Base-by-base conservation (phyloP, 2,113 vertebrate species). In the Proterorhinus semilunaris region DNA sequence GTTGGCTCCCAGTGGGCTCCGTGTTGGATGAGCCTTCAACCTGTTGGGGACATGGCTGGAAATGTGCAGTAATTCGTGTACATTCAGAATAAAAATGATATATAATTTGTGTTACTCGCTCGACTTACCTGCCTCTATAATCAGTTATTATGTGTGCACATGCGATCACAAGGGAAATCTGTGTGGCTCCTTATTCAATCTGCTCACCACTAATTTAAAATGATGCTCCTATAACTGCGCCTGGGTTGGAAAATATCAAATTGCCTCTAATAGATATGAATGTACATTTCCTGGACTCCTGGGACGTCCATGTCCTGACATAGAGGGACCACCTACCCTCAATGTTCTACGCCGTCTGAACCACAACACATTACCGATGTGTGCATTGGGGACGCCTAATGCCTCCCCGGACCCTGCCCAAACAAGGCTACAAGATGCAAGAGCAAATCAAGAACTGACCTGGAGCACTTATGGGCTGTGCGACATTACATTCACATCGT, bases 361-460 rank as follows among this genome's bases (percentile, higher is more conserved):
- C 17, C 50, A 54, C 65, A 65, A 65, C 69, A 66, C 54, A 65
- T 65, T 69, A 71, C 68, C 67, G 75, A 65, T 80, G 74, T 52
- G 89, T 89, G 91, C 95, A 94, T 93, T 91, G 91, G 89, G 90
- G 74, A 47, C 89, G 85, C 88, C 89, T 95, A 93, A 95, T 96
- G 91, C 93, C 94, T 95, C 94, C 94, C 93, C 87, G 92, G 91
- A 94, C 92, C 91, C 84, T 82, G 90, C 92, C 92, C 94, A 90
- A 93, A 92, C 92, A 92, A 91, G 93, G 88, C 94, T 90, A 93
- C 93, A 94, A 94, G 94, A 94, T 91, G 93, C 91, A 87, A 92
- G 93, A 95, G 95, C 94, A 96, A 97, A 97, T 96, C 94, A 95
- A 95, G 90, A 93, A 93, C 93, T 96, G 96, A 98, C 95, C 95